Percentiles rank a stretch among this genome's conserved stretches.
These are phyloP conservation scores for Dasypus novemcinctus DNA, from an alignment of 2,113 vertebrate species.

Conservation along the genomic window DNA sequence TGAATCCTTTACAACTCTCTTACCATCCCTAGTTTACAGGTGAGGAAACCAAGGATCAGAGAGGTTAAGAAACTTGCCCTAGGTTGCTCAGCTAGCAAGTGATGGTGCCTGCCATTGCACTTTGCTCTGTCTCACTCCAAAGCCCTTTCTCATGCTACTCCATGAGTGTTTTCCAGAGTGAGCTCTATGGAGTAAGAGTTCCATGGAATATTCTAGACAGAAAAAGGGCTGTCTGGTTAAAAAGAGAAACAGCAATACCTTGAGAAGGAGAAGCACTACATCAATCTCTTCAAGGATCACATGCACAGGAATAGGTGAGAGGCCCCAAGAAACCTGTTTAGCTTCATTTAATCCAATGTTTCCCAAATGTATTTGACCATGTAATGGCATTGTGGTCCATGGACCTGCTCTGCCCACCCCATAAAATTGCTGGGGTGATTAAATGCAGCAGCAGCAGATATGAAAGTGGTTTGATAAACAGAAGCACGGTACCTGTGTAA, in stretches of 20 bases:
- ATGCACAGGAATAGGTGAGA: accelerated
- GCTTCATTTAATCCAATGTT: background rate
- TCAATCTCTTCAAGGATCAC: background rate
- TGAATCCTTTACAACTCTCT: background rate
- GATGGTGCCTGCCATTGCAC: background rate
- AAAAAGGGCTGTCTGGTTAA: background rate
- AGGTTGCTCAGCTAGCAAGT: background rate
- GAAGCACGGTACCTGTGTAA: background rate
- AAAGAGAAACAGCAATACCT: too few species aligned
- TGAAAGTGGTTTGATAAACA: background rate
- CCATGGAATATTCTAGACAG: background rate
- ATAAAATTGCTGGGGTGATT: background rate
- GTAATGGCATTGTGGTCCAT: background rate
- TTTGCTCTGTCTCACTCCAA: background rate
- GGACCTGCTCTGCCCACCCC: background rate
- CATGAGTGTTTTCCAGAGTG: background rate
- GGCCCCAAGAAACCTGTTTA: background rate
- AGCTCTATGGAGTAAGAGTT: background rate
- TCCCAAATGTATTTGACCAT: background rate
- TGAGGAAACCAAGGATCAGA: too few species aligned
- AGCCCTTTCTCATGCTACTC: background rate
- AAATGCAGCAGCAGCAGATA: accelerated
- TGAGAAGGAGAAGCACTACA: background rate
- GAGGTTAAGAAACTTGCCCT: background rate
- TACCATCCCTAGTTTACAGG: too few species aligned